A percentile compares a stretch with the other conserved stretches of the same genome.
Evolutionary conservation across 2,113 vertebrate species (phyloP).

Genomic region (Myxocyprinus asiaticus): DNA sequence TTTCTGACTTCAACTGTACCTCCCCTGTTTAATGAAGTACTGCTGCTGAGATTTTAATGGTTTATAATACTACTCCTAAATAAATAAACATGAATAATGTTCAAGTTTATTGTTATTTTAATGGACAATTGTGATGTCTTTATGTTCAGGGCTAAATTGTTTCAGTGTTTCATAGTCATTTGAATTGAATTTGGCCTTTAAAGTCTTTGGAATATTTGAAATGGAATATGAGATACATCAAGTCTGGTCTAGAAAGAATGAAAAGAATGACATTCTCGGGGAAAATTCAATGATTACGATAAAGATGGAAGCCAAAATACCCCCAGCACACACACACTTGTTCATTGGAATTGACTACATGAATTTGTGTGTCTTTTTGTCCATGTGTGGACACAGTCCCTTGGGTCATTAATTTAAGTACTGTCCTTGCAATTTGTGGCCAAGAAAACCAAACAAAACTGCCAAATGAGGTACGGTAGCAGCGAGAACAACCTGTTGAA

Average conservation of each 20-base stretch:
- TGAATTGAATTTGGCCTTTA: constrained; percentile 31
- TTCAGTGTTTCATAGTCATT: neutral
- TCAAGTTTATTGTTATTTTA: neutral
- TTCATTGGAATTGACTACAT: neutral
- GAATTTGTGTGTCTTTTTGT: too few species aligned
- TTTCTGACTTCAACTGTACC: too few species aligned
- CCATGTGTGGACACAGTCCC: neutral
- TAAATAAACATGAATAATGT: neutral
- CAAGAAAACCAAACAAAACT: neutral
- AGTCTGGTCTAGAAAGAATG: constrained; percentile 35
- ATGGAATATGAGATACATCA: constrained; percentile 30
- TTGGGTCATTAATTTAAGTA: constrained; percentile 1
- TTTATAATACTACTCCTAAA: neutral
- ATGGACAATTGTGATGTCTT: neutral
- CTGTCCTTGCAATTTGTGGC: neutral
- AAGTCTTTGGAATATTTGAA: constrained; percentile 31
- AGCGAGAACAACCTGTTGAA: neutral
- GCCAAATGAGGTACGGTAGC: neutral
- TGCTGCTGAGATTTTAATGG: neutral
- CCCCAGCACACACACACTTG: neutral
- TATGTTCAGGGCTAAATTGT: neutral
- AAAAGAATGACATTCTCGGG: constrained; percentile 30
- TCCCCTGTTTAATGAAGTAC: too few species aligned
- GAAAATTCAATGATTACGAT: neutral
- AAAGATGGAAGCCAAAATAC: constrained; percentile 20